These are phyloP conservation scores for Coilia nasus DNA, from an alignment of 2,797 vertebrate genomes.

Conservation along the genomic window DNA sequence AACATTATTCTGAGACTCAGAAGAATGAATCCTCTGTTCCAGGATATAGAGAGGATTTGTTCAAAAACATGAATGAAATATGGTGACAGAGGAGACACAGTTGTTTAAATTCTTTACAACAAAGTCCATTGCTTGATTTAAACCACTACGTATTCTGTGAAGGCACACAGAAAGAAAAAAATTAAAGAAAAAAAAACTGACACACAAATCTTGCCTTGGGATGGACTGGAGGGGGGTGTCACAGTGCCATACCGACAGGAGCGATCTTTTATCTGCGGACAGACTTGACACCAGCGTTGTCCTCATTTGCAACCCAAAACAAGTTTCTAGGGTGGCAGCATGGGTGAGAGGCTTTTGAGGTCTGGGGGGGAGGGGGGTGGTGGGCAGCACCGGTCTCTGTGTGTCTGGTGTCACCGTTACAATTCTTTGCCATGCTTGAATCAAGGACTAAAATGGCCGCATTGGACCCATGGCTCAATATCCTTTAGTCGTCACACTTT, in stretches of 20 bases:
- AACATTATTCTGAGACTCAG: conserved; percentile 36
- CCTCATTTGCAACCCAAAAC: conserved; percentile 75
- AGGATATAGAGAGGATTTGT: neutral
- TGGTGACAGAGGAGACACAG: neutral
- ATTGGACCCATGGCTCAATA: conserved; percentile 67
- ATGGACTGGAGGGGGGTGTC: neutral
- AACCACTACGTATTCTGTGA: neutral
- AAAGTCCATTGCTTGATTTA: neutral
- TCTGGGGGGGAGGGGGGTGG: neutral
- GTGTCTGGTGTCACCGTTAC: conserved; percentile 49
- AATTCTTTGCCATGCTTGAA: conserved; percentile 56
- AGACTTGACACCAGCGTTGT: conserved; percentile 64
- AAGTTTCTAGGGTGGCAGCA: neutral
- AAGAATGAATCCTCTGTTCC: conserved; percentile 11
- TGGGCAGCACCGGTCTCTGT: neutral
- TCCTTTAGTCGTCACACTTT: conserved; percentile 78
- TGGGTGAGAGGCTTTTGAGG: neutral
- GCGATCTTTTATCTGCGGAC: conserved; percentile 58
- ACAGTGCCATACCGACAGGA: neutral
- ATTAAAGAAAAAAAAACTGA: neutral
- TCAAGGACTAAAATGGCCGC: conserved; percentile 59
- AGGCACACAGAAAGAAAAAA: neutral
- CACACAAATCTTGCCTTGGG: neutral
- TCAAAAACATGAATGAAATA: neutral
- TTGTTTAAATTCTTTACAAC: neutral